Percentiles rank a stretch among this genome's conserved stretches.
phyloP scores from a whole-genome alignment of 2,888 invertebrate genomes.

The Drosophila neotestacea region DNA sequence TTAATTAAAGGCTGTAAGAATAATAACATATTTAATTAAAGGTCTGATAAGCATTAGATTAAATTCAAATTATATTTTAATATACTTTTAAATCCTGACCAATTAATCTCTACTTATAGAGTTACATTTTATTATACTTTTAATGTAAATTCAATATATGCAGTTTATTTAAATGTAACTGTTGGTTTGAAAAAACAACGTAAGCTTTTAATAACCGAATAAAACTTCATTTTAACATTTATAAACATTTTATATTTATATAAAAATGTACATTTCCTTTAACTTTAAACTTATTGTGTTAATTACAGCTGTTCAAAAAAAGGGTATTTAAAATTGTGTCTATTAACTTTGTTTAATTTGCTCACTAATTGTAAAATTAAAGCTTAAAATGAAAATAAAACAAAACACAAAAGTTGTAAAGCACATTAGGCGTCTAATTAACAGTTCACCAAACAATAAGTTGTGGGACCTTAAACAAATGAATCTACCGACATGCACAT shows the following conservation, averaged over 20 bases:
- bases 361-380: conserved; percentile 22
- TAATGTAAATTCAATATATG: no score
- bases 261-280: no score
- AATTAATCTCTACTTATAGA: no score
- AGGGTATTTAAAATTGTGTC: background rate
- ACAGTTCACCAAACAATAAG: conserved; percentile 37
- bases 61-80: no score
- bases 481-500: background rate
- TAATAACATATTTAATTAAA: no score
- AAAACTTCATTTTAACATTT: background rate
- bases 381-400: conserved; percentile 16
- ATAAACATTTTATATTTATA: background rate
- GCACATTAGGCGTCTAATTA: conserved; percentile 62
- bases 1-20: background rate
- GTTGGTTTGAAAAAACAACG: no score
- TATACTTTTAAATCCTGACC: no score
- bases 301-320: background rate
- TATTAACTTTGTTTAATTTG: conserved; percentile 7
- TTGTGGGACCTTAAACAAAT: conserved; percentile 33
- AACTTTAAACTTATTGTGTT: no score
- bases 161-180: background rate
- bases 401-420: conserved; percentile 40
- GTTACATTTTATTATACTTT: background rate
- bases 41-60: no score
- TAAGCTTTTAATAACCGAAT: no score